phyloP scores from a whole-genome alignment of 2,888 invertebrate genomes.

The Lasioglossum zephyrum region DNA sequence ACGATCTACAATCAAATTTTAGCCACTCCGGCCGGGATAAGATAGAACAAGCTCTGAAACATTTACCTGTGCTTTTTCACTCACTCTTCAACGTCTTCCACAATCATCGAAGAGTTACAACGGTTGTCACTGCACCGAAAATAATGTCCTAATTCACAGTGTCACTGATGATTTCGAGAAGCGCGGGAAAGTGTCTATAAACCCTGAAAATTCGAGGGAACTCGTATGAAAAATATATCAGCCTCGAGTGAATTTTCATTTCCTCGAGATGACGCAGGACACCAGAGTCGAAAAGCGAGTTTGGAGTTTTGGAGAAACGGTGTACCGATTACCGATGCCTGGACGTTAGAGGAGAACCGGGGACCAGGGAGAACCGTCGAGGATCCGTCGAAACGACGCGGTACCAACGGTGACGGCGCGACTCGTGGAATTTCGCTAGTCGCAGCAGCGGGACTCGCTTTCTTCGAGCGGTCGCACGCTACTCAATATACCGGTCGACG shows the following conservation, averaged over 20 bases:
- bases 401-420: constrained; percentile 18
- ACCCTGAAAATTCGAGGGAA: background rate
- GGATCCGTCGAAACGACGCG: constrained; percentile 34
- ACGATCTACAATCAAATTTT: background rate
- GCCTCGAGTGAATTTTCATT: background rate
- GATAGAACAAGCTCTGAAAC: background rate
- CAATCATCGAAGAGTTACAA: constrained; percentile 1
- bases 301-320: background rate
- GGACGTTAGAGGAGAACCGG: background rate
- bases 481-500: constrained; percentile 81
- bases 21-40: background rate
- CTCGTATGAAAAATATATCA: background rate
- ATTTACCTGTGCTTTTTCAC: constrained; percentile 3
- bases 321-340: background rate
- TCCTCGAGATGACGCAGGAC: background rate
- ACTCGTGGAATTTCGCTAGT: constrained; percentile 76
- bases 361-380: background rate
- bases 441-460: constrained; percentile 77
- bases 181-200: background rate
- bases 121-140: background rate
- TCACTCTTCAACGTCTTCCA: constrained; percentile 3
- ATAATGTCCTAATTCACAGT: background rate
- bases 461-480: constrained; percentile 80
- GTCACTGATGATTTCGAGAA: background rate
- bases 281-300: too few relatives aligned